phyloP scores from a whole-genome alignment of 1,140 invertebrate genomes.

The Oppia nitens region DNA sequence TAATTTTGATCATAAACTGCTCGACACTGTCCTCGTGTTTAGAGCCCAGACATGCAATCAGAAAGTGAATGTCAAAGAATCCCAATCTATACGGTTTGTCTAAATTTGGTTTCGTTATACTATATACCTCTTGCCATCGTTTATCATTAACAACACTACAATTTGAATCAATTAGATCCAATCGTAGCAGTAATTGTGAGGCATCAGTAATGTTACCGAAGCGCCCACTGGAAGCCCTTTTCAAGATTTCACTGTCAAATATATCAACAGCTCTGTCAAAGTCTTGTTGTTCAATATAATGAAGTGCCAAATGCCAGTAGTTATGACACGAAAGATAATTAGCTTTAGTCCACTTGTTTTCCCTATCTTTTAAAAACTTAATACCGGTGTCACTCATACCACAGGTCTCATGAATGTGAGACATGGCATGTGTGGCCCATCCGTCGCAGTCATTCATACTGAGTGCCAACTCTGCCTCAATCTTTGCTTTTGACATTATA shows the following conservation, averaged over 20 bases:
- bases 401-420: conserved; percentile 39
- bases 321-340: conserved; percentile 37
- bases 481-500: conserved; percentile 34
- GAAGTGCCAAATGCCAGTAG: conserved; percentile 39
- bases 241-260: conserved; percentile 29
- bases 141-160: conserved; percentile 18
- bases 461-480: conserved; percentile 30
- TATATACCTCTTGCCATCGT: conserved; percentile 30
- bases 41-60: conserved; percentile 31
- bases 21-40: conserved; percentile 21
- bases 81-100: conserved; percentile 34
- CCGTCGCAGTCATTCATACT: conserved; percentile 32
- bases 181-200: conserved; percentile 33
- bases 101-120: conserved; percentile 28
- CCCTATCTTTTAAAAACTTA: conserved; percentile 33
- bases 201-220: conserved; percentile 36
- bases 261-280: conserved; percentile 31
- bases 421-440: conserved; percentile 39
- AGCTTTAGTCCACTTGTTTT: conserved; percentile 35
- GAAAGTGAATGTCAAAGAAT: conserved; percentile 40
- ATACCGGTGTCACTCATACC: conserved; percentile 33
- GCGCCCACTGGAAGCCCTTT: conserved; percentile 24
- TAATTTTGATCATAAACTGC: conserved; percentile 1
- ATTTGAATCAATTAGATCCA: conserved; percentile 31
- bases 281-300: conserved; percentile 34